These are phyloP conservation scores for Himantopus leucocephalus DNA, from an alignment of 2,113 vertebrate species.

Conservation along the genomic window DNA sequence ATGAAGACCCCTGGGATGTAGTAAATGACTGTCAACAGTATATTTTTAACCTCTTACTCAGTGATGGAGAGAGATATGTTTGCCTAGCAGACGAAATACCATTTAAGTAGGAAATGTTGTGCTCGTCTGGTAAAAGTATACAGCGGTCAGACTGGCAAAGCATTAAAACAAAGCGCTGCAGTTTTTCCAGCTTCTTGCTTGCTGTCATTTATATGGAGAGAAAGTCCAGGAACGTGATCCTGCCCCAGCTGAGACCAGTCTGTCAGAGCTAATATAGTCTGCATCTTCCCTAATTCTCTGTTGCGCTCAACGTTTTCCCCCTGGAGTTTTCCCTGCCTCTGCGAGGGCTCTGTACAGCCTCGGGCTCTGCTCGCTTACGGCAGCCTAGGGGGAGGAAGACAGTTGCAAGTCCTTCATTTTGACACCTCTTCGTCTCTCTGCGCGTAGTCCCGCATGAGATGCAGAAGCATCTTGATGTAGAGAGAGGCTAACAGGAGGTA, in stretches of 20 bases:
- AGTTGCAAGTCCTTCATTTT: background rate
- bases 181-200: background rate
- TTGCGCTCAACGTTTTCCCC: background rate
- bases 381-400: background rate
- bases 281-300: background rate
- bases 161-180: background rate
- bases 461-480: background rate
- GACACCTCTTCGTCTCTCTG: background rate
- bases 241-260: background rate
- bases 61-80: background rate
- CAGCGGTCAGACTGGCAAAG: background rate
- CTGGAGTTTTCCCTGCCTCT: background rate
- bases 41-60: conserved; percentile 7
- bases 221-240: background rate
- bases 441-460: background rate
- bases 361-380: rapidly evolving
- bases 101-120: background rate
- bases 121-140: background rate
- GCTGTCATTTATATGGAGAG: background rate
- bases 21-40: background rate
- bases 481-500: background rate
- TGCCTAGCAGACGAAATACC: background rate
- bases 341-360: background rate
- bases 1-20: background rate
- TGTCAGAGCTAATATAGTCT: background rate